These are phyloP conservation scores for Didymodactylos carnosus DNA, from an alignment of 2,888 invertebrate species.

Conservation along the genomic window DNA sequence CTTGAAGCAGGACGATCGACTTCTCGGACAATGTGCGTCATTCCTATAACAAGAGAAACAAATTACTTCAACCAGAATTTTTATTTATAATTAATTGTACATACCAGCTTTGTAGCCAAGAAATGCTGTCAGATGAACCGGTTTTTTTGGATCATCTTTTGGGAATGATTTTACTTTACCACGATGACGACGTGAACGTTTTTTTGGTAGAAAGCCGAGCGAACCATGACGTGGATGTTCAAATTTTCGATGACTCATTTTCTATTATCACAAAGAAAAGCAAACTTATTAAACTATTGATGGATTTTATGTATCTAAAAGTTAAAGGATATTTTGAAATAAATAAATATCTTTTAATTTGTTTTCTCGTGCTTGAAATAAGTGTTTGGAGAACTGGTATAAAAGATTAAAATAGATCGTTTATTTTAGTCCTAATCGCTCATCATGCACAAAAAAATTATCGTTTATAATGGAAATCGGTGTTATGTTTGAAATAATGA, in stretches of 20 bases:
- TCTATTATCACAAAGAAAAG: no score
- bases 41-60: constrained; percentile 30
- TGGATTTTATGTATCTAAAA: no score
- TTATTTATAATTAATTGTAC: constrained; percentile 14
- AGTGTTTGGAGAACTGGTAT: no score
- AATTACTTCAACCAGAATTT: neutral
- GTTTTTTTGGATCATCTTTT: constrained; percentile 82
- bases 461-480: no score
- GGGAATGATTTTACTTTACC: constrained; percentile 99
- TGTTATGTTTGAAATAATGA: no score
- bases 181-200: constrained; percentile 79
- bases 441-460: no score
- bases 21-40: constrained; percentile 97
- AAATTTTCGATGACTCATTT: constrained; percentile 97
- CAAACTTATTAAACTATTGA: no score
- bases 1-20: constrained; percentile 76
- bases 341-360: no score
- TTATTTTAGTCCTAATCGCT: no score
- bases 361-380: no score
- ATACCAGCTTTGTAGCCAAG: constrained; percentile 87
- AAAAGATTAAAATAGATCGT: no score
- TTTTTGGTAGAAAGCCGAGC: constrained; percentile 98
- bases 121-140: constrained; percentile 90
- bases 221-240: constrained; percentile 98
- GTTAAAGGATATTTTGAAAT: no score